Conservation (phyloP, 2,113 vertebrate genomes). For the Cyrtonyx montezumae region DNA sequence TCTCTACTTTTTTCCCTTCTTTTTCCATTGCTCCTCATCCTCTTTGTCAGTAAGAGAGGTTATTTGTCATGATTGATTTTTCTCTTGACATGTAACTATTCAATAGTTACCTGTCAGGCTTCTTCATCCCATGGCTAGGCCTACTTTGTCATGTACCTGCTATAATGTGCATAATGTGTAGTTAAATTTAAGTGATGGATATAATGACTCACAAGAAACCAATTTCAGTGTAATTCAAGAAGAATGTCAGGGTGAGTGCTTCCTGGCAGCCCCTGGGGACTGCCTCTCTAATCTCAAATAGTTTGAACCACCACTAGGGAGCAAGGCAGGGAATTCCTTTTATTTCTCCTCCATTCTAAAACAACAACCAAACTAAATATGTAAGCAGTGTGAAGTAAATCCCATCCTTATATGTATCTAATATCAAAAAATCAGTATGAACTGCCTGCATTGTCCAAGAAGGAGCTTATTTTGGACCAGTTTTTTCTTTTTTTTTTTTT, state of each 20-base stretch:
- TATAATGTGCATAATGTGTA: not conserved
- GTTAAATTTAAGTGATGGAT: not conserved
- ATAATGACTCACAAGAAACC: not conserved
- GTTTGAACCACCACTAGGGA: not conserved
- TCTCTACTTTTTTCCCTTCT: not conserved
- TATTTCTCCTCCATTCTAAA: not conserved
- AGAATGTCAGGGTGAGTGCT: not conserved
- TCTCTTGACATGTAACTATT: not conserved
- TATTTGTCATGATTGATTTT: not conserved
- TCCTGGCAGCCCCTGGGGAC: not conserved
- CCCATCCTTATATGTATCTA: not conserved
- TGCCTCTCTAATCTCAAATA: not conserved
- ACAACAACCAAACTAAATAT: not conserved
- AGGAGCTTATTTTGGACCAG: not conserved
- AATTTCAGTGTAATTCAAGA: slow-evolving; percentile 2
- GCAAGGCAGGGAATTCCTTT: not conserved
- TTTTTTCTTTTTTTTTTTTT: not conserved
- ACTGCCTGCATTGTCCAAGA: not conserved
- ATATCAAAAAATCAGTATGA: not conserved
- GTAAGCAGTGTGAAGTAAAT: not conserved
- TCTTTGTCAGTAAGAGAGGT: not conserved
- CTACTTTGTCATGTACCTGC: not conserved
- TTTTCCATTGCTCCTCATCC: not conserved
- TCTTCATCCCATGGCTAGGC: not conserved
- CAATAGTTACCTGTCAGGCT: not conserved